Base-by-base conservation (phyloP, 2,888 invertebrate genomes). In the Scaptomyza reducta region DNA sequence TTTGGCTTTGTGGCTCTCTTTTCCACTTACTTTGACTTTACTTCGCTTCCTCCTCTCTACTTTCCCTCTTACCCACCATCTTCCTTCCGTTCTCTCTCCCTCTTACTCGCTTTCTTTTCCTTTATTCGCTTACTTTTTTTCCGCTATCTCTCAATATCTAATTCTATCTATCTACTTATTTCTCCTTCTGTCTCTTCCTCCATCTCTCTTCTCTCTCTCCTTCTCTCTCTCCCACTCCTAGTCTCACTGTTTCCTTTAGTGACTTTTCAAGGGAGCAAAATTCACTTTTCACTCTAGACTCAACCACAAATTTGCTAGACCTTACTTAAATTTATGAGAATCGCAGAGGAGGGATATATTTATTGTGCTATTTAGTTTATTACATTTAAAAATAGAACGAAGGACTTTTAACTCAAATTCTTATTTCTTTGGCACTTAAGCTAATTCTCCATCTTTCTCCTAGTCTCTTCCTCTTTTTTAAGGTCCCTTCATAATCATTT, bases 251-350 rank as follows among this genome's bases (percentile, higher is more conserved):
- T 10, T 29, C 29, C 1, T 9, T 9, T 6, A 2, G 9, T 29
- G 31, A 31, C 35, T 35, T 13, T 35, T 35, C 11, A 11, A 5
- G n/a, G 1, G 13, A 2, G 5, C 1, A 10, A 31, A 31, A 31
- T 35, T 5, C 33, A 13, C 13, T n/a, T 35, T 13, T 6, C n/a
- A 35, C n/a, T 11, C 0, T 1, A 10, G 40, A 16, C 14, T 9
- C 1, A 5, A 4, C n/a, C 33, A 35, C 40, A 4, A n/a, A 44
- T n/a, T n/a, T 2, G 1, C 4, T 13, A 6, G 44, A 44, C 27
- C 11, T 13, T 31, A 50, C 11, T 35, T 51, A 1, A 18, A 18
- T 13, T 13, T 14, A 5, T 54, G 55, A 59, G 44, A 54, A 54
- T 54, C 31, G 44, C 14, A 44, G 10, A 55, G 59, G n/a, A 55